phyloP scores from a whole-genome alignment of 2,797 vertebrate species.

The Melanotaenia maccullochi region DNA sequence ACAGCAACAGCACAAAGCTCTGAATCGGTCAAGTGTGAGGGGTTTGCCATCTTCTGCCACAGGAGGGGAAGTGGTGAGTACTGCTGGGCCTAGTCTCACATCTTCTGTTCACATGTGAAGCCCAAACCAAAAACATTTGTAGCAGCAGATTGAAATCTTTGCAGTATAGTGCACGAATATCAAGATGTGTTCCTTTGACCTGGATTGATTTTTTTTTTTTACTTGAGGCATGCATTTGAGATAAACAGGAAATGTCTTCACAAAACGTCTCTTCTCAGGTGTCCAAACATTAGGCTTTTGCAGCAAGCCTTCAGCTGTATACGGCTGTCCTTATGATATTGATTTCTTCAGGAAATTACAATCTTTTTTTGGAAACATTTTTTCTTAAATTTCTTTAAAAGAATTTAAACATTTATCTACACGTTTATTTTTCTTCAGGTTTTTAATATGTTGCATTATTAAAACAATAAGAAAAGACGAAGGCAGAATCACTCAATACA shows the following conservation, averaged over 20 bases:
- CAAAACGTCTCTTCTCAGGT: conserved; percentile 6
- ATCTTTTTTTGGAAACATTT: not conserved
- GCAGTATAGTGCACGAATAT: conserved; percentile 27
- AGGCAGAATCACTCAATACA: conserved; percentile 20
- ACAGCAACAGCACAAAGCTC: conserved; percentile 50
- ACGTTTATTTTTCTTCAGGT: too few species aligned
- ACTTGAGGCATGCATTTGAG: conserved; percentile 5
- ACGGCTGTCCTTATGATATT: not conserved
- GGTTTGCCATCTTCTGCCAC: conserved; percentile 44
- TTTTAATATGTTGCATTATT: not conserved
- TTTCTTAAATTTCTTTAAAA: not conserved
- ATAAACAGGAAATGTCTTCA: conserved; percentile 18
- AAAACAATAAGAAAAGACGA: conserved; percentile 10
- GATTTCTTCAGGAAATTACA: not conserved
- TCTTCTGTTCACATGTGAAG: not conserved
- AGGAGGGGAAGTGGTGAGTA: conserved; percentile 72
- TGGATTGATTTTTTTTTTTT: conserved; percentile 27
- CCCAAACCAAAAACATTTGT: conserved; percentile 18
- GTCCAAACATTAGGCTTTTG: not conserved
- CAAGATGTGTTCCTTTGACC: conserved; percentile 19
- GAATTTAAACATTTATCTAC: not conserved
- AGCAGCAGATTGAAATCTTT: conserved; percentile 21
- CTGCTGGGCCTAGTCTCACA: not conserved
- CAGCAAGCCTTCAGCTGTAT: not conserved
- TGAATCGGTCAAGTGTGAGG: conserved; percentile 63